Conservation (phyloP, 2,113 vertebrate species). For the Climacteris rufus region DNA sequence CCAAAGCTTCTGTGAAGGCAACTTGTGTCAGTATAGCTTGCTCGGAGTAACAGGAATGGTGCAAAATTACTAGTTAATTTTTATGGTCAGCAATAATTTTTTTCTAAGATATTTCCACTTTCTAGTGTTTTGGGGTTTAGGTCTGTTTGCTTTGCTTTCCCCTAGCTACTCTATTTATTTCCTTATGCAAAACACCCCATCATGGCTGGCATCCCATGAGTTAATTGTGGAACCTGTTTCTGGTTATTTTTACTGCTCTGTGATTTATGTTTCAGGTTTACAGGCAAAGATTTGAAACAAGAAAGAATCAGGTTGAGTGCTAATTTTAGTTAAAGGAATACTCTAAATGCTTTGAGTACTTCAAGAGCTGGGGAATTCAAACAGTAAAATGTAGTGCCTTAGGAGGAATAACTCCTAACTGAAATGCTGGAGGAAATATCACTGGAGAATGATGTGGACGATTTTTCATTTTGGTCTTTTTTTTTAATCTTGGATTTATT, state of each 20-base stretch:
- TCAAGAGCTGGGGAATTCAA: neutral
- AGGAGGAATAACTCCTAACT: neutral
- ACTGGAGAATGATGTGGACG: neutral
- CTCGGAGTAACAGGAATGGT: neutral
- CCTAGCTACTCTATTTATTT: neutral
- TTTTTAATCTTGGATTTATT: neutral
- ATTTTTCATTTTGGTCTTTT: neutral
- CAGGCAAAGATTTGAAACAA: neutral
- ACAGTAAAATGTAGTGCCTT: neutral
- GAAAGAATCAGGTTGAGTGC: neutral
- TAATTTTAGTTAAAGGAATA: neutral
- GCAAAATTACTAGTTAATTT: neutral
- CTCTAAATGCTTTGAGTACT: neutral
- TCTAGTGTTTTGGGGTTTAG: neutral
- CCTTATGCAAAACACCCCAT: neutral
- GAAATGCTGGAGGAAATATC: neutral
- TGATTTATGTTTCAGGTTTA: neutral
- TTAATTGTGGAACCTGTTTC: neutral
- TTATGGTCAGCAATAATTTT: neutral
- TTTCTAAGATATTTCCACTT: neutral
- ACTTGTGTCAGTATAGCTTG: neutral
- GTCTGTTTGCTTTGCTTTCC: neutral
- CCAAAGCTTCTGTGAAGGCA: neutral
- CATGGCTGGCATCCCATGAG: neutral
- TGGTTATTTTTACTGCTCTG: neutral